Percentiles rank a stretch among this genome's conserved stretches.
Conservation (phyloP, 1,140 invertebrate genomes). For the Lepidurus couesii region DNA sequence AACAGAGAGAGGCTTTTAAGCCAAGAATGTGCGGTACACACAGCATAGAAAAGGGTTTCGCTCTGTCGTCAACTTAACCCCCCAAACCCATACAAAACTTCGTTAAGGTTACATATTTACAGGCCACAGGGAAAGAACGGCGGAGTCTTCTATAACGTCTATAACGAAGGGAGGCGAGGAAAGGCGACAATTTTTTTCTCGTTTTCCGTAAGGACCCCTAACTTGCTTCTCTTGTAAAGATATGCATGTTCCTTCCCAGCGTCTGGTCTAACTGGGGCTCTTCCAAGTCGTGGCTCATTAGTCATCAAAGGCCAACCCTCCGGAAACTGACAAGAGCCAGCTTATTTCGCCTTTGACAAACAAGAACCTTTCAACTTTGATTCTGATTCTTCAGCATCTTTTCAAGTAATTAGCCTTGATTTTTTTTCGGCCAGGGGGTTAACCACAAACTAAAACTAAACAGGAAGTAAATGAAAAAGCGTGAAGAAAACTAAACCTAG, state of each 20-base stretch:
- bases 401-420: not conserved
- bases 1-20: conserved; percentile 22
- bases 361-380: not conserved
- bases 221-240: not conserved
- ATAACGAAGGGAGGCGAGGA: not conserved
- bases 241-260: not conserved
- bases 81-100: not conserved
- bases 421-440: not conserved
- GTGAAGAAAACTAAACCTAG: too few relatives aligned
- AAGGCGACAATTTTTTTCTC: not conserved
- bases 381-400: not conserved
- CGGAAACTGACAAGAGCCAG: not conserved
- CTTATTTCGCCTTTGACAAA: not conserved
- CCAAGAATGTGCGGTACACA: not conserved
- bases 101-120: not conserved
- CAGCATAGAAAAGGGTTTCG: not conserved
- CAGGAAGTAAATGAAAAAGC: too few relatives aligned
- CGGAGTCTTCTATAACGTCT: not conserved
- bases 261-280: conserved; percentile 20
- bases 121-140: too few relatives aligned
- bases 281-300: conserved; percentile 18
- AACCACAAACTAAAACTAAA: too few relatives aligned
- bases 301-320: not conserved
- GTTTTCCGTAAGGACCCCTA: not conserved
- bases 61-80: not conserved